These are phyloP conservation scores for Aotus griseimembra DNA, from an alignment of 2,797 vertebrate genomes.

Conservation along the genomic window DNA sequence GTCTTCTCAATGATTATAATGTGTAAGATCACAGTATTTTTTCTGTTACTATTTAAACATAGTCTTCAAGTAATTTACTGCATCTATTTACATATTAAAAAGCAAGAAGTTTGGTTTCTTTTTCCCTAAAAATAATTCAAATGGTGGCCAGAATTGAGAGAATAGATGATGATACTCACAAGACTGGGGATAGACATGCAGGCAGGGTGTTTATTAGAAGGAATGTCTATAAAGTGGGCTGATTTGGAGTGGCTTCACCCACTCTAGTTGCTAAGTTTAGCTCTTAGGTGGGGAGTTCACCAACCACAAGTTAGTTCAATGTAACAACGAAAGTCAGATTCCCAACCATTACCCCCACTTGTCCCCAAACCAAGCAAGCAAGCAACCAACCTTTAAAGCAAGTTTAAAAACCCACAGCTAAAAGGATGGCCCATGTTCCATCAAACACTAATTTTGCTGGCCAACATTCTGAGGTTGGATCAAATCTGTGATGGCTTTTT, in stretches of 20 bases:
- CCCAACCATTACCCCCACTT: background rate
- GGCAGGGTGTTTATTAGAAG: background rate
- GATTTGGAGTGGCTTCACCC: background rate
- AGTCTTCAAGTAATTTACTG: slow-evolving; percentile 1
- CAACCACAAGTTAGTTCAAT: background rate
- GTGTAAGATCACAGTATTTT: background rate
- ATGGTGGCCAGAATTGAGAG: background rate
- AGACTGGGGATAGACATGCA: background rate
- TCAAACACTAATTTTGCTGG: background rate
- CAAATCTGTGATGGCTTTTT: background rate
- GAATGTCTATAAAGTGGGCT: background rate
- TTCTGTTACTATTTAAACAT: background rate
- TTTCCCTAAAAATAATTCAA: background rate
- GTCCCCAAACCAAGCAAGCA: background rate
- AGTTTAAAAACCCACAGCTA: background rate
- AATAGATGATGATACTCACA: background rate
- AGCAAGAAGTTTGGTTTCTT: background rate
- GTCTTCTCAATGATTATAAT: background rate
- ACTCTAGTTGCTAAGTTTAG: background rate
- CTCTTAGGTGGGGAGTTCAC: background rate
- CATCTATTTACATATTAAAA: slow-evolving; percentile 9
- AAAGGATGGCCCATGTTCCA: background rate
- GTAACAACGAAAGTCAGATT: background rate
- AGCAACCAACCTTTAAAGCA: slow-evolving; percentile 14
- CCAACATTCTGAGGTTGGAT: background rate